A percentile compares a stretch with the other conserved stretches of the same genome.
These are phyloP conservation scores for Spizella passerina DNA, from an alignment of 2,797 vertebrate genomes.

Conservation along the genomic window DNA sequence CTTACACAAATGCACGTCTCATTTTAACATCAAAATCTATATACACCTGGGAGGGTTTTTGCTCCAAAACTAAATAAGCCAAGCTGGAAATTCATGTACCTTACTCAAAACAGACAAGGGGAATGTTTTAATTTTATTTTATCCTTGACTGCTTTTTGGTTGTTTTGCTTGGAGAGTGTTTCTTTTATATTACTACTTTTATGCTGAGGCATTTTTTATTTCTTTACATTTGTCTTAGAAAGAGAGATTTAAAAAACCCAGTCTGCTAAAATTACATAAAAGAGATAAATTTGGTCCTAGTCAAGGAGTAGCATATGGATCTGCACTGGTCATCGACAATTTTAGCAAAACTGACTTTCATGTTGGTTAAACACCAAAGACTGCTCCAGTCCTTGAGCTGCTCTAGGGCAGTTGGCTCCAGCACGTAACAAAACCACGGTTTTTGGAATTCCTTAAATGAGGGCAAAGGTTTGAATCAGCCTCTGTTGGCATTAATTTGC, in stretches of 20 bases:
- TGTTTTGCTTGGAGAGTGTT: background rate
- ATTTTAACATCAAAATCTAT: background rate
- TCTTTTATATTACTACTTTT: background rate
- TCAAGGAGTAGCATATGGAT: background rate
- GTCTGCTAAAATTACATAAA: background rate
- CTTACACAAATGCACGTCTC: background rate
- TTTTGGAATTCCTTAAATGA: conserved; percentile 56
- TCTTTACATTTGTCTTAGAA: background rate
- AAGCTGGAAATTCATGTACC: background rate
- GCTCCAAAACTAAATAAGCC: background rate
- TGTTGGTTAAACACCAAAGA: background rate
- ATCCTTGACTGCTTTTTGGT: background rate
- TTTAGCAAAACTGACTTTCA: background rate
- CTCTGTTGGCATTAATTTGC: conserved; percentile 53
- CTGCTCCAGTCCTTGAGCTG: conserved; percentile 19
- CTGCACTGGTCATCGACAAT: background rate
- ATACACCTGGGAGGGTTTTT: background rate
- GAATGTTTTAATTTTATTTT: background rate
- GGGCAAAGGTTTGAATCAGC: conserved; percentile 51
- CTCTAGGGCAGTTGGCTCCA: conserved; percentile 35
- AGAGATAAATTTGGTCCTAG: background rate
- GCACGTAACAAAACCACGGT: background rate
- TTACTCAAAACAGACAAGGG: background rate
- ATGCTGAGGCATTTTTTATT: background rate
- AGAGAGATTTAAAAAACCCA: background rate